Evolutionary conservation across 2,888 invertebrate genomes (phyloP).

Genomic region (Dusona sp.): DNA sequence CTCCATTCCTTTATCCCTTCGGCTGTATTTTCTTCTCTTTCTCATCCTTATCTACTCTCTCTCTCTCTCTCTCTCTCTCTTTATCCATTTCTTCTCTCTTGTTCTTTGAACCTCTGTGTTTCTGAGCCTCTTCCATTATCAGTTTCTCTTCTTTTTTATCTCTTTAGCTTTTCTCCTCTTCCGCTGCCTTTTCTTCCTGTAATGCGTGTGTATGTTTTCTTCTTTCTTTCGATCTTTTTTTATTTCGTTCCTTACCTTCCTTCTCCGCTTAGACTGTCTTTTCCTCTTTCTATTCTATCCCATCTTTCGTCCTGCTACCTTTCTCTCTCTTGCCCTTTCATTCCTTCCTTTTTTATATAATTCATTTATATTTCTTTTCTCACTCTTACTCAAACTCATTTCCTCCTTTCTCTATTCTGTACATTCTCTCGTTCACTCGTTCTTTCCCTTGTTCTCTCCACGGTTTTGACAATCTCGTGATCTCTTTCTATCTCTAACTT

Average conservation of each 20-base stretch:
- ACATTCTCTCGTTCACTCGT: neutral
- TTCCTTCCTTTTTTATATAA: neutral
- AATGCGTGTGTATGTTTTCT: neutral
- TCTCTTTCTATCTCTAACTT: slow-evolving; percentile 46
- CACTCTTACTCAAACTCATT: slow-evolving; percentile 22
- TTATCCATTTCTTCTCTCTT: too few species aligned
- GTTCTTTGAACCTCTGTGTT: neutral
- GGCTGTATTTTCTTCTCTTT: neutral
- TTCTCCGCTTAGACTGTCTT: neutral
- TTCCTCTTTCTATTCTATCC: neutral
- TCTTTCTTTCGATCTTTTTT: neutral
- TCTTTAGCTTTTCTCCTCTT: too few species aligned
- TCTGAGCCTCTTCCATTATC: too few species aligned
- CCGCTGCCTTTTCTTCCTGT: neutral
- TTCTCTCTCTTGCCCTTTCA: neutral
- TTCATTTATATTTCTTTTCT: slow-evolving; percentile 1
- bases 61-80: neutral
- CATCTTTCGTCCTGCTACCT: neutral
- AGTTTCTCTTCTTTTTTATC: too few species aligned
- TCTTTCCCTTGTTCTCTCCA: neutral
- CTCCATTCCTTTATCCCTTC: neutral
- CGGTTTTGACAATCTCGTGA: neutral
- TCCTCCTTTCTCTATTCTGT: slow-evolving; percentile 3
- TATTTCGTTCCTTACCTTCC: neutral
- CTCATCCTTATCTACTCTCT: neutral